Conservation (phyloP, 2,888 invertebrate genomes). For the Tenthredo livida region DNA sequence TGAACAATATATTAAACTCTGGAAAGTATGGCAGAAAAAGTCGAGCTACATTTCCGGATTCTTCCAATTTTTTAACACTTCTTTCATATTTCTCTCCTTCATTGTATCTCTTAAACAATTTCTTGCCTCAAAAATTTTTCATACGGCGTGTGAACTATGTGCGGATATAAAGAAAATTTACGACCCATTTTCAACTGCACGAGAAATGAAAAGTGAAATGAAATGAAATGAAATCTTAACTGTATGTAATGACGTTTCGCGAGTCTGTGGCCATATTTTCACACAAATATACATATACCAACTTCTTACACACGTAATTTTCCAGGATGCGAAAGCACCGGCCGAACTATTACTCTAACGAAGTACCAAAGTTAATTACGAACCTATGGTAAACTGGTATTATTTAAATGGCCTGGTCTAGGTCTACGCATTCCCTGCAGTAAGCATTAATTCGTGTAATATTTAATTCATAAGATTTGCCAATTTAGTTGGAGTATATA, state of each 20-base stretch:
- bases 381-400: background rate
- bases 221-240: background rate
- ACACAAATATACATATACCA: background rate
- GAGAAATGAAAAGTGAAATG: background rate
- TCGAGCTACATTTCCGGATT: background rate
- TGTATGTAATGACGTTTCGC: background rate
- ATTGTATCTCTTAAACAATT: background rate
- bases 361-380: background rate
- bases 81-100: background rate
- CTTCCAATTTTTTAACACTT: slow-evolving; percentile 2
- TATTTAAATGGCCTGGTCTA: background rate
- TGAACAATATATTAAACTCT: slow-evolving; percentile 6
- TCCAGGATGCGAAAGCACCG: background rate
- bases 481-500: slow-evolving; percentile 15
- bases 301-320: background rate
- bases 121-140: background rate
- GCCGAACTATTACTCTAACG: background rate
- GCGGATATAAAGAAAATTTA: background rate
- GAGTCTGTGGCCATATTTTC: background rate
- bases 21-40: background rate
- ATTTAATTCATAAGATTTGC: slow-evolving; percentile 43
- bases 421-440: background rate
- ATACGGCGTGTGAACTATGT: background rate
- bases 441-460: background rate
- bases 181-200: background rate